These are phyloP conservation scores for Callospermophilus lateralis DNA, from an alignment of 2,113 vertebrate genomes.

Conservation along the genomic window DNA sequence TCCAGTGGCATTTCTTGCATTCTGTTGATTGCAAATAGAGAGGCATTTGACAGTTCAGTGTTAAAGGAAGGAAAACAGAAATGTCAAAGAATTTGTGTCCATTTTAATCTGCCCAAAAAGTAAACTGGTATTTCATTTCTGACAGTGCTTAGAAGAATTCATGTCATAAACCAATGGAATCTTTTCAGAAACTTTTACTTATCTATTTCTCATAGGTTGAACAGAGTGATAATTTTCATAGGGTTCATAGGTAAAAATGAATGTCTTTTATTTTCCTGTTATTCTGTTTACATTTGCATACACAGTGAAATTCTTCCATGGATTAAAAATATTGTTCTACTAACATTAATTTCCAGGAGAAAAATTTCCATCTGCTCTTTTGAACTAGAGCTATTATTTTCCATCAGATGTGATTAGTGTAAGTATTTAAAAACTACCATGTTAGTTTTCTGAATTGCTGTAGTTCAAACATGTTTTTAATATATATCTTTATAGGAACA, in stretches of 20 bases:
- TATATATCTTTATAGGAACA: not conserved
- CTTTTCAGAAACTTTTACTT: not conserved
- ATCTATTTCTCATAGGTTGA: not conserved
- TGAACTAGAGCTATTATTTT: slow-evolving; percentile 4
- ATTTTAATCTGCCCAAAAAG: not conserved
- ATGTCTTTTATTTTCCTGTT: not conserved
- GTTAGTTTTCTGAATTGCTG: not conserved
- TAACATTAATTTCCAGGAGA: slow-evolving; percentile 29
- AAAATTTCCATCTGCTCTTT: slow-evolving; percentile 44
- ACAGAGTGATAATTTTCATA: not conserved
- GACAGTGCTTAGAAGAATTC: not conserved
- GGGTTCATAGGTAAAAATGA: not conserved
- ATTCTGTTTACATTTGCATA: not conserved
- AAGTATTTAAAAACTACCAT: not conserved
- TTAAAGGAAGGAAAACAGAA: not conserved
- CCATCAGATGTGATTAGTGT: not conserved
- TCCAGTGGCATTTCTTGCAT: not conserved
- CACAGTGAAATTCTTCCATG: slow-evolving; percentile 29
- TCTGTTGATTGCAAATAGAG: not conserved
- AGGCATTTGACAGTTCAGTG: not conserved
- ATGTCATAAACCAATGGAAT: not conserved
- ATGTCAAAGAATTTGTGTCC: not conserved
- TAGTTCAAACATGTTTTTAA: slow-evolving; percentile 8
- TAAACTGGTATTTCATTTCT: not conserved
- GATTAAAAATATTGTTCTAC: slow-evolving; percentile 2